Conservation (phyloP, 2,888 invertebrate genomes). For the Archips xylosteana region DNA sequence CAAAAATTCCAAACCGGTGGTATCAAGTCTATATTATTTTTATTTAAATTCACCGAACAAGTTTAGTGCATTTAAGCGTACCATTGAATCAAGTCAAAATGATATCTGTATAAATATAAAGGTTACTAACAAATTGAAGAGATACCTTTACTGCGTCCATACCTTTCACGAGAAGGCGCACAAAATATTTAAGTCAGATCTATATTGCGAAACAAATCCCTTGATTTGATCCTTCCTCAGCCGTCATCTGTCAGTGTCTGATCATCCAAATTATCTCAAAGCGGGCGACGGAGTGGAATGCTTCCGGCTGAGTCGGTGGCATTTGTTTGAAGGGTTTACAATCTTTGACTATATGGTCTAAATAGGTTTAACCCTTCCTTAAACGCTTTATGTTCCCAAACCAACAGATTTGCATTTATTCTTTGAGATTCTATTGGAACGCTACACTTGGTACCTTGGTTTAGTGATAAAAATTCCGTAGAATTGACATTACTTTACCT, state of each 20-base stretch:
- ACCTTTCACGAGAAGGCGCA: background rate
- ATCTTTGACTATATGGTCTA: background rate
- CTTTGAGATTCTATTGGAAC: no score
- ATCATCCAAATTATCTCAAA: constrained; percentile 25
- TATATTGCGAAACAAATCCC: background rate
- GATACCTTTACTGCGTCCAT: no score
- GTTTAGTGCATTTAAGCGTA: background rate
- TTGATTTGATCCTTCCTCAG: background rate
- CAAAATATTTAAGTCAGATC: background rate
- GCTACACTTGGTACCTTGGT: no score
- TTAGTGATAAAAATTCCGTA: no score
- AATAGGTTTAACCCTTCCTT: background rate
- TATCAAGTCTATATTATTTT: no score
- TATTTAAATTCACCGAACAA: background rate
- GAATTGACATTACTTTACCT: no score
- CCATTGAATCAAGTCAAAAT: background rate
- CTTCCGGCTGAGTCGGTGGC: constrained; percentile 11
- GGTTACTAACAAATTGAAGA: no score
- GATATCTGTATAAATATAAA: no score
- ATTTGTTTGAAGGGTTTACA: constrained; percentile 2
- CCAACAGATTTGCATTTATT: no score
- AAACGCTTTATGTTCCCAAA: no score
- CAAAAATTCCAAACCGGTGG: no score
- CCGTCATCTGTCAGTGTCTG: constrained; percentile 12
- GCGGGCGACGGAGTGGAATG: constrained; percentile 12